phyloP scores from a whole-genome alignment of 2,113 vertebrate genomes.

The Calyptommatus sinebrachiatus region DNA sequence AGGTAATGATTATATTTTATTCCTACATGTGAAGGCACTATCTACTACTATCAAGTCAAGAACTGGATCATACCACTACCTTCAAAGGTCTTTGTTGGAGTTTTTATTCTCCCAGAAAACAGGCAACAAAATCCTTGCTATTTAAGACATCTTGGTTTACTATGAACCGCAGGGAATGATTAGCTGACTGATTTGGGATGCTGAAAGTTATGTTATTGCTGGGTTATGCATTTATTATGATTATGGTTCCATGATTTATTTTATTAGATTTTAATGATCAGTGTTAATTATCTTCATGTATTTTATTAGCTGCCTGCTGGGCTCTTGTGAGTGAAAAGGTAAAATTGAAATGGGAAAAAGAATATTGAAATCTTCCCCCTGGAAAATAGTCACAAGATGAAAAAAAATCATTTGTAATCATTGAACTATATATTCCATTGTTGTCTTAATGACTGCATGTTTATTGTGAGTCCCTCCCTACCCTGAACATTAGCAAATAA shows the following conservation, averaged over 20 bases:
- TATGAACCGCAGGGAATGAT: neutral
- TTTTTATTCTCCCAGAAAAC: neutral
- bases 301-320: neutral
- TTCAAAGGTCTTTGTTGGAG: too few species aligned
- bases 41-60: too few species aligned
- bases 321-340: neutral
- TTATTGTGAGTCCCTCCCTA: too few species aligned
- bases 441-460: too few species aligned
- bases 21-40: too few species aligned
- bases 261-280: constrained; percentile 12
- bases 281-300: constrained; percentile 6
- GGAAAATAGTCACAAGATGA: neutral
- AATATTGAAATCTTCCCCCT: neutral
- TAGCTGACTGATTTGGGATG: neutral
- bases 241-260: neutral
- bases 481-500: too few species aligned
- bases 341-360: neutral
- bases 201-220: neutral
- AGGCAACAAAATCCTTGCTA: neutral
- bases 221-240: neutral
- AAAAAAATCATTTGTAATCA: neutral
- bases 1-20: too few species aligned
- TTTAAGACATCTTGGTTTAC: neutral
- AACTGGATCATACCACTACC: too few species aligned
- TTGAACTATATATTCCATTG: neutral